Percentiles rank a stretch among this genome's conserved stretches.
Conservation (phyloP, 2,797 vertebrate species). For the Urosaurus nigricauda region DNA sequence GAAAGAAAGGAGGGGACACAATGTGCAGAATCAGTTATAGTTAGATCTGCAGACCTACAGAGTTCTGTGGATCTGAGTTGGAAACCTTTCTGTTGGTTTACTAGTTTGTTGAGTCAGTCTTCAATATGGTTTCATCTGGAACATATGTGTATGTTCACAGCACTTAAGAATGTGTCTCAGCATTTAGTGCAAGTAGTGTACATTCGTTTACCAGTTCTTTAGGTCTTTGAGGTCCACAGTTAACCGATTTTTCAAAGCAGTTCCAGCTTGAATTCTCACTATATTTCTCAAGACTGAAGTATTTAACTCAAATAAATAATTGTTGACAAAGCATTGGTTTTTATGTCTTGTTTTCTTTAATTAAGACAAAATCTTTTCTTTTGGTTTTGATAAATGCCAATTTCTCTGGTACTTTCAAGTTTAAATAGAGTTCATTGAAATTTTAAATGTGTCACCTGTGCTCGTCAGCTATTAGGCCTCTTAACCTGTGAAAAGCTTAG, state of each 20-base stretch:
- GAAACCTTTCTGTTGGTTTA: conserved; percentile 15
- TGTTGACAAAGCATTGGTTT: conserved; percentile 43
- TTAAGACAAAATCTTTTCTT: conserved; percentile 29
- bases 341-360: conserved; percentile 27
- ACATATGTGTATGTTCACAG: conserved; percentile 22
- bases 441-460: not conserved
- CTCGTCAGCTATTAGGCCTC: conserved; percentile 43
- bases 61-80: conserved; percentile 26
- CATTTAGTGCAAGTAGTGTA: conserved; percentile 45
- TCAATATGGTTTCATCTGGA: conserved; percentile 47
- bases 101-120: conserved; percentile 43
- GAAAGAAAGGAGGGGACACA: not conserved
- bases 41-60: conserved; percentile 1
- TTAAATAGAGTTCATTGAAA: conserved; percentile 29
- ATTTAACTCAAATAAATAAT: conserved; percentile 33
- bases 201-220: conserved; percentile 42
- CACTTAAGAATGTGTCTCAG: conserved; percentile 50
- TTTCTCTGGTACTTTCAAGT: conserved; percentile 24
- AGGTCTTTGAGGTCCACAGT: conserved; percentile 25
- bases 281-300: conserved; percentile 36
- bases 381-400: not conserved
- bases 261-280: conserved; percentile 43
- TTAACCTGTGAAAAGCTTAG: not conserved
- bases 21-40: not conserved
- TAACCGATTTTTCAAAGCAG: conserved; percentile 6